Base-by-base conservation (phyloP, 2,888 invertebrate species). In the Tenthredo distinguenda region DNA sequence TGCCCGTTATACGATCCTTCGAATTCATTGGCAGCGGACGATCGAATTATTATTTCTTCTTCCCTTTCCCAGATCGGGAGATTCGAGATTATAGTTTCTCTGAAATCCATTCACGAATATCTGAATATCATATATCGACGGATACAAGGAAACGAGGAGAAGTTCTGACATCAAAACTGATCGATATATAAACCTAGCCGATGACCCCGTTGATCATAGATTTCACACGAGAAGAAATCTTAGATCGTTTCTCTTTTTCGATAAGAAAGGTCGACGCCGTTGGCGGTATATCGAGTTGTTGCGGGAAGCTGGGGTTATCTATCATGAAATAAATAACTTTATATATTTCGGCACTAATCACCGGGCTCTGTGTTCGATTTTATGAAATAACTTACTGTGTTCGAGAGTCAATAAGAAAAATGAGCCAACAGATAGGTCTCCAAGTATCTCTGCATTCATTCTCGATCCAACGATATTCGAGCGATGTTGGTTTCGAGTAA, bases 301-400 rank as follows among this genome's bases (percentile, higher is more conserved):
- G 86, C 89, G 90, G 89, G 90, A 91, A 91, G 90, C 90, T 89
- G 90, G 89, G 91, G 91, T 92, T 92, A 92, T 92, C 91, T 90
- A 90, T 89, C 90, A 88, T 88, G 88, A 89, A 92, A 92, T 91
- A 92, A 93, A 91, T 91, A 92, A 91, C 90, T 91, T 89, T 87
- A 91, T 90, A 88, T 88, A 90, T 91, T 93, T 93, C 90, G 91
- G 91, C 83, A 83, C 83, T 83, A 83, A 83, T 83, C 83, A 83
- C 68, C 83, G 87, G 87, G 37, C 62, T 65, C 86, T 88, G 86
- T 86, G 90, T 90, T 91, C 90, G 89, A 91, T 90, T 89, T 87
- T 89, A 90, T 92, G 89, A 91, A 92, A 91, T 89, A 89, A 89
- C 88, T 90, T 89, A 91, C 91, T 92, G 91, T 92, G 86, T 89